Base-by-base conservation (phyloP, 2,113 vertebrate species). In the Porphyrio hochstetteri region DNA sequence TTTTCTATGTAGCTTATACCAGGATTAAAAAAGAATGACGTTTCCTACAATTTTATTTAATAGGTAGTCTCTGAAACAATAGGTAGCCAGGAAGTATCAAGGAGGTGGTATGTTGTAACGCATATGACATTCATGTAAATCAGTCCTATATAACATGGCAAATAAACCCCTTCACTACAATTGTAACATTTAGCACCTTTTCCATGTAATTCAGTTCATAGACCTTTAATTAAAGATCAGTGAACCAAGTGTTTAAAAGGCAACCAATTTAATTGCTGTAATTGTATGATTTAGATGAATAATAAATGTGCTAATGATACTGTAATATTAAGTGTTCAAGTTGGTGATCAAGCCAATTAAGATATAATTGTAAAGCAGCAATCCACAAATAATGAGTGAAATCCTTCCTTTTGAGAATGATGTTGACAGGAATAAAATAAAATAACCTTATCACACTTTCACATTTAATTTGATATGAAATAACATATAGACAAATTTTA, bases 321-420 rank as follows among this genome's bases (percentile, higher is more conserved):
- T 86, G 72, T 91, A 97, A 91, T 96, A 96, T 96, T 97, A 98
- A 97, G 94, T 94, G 97, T 95, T 98, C 96, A 92, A 96, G 59
- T 79, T 90, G 70, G 82, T 95, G 97, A 97, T 98, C 97, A 97
- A 98, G 79, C 97, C 97, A 98, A 97, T 98, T 98, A 98, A 95
- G 84, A 97, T 78, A 93, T 97, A 96, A 97, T 96, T 98, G 61
- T 97, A 94, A 92, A 95, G 93, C 88, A 97, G 91, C 64, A 96
- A 96, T 92, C 59, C 60, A 88, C 69, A 94, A 95, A 87, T 91
- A 97, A 95, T 82, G 71, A 95, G 56, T 82, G 72, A 85, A 95
- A 89, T 74, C 20, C 71, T 96, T 92, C 57, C 25, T 91, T 91
- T 89, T 78, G 64, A 87, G 85, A 89, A 92, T 33, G 11, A 55